phyloP scores from a whole-genome alignment of 2,888 invertebrate species.

The Megastigmus dorsalis region DNA sequence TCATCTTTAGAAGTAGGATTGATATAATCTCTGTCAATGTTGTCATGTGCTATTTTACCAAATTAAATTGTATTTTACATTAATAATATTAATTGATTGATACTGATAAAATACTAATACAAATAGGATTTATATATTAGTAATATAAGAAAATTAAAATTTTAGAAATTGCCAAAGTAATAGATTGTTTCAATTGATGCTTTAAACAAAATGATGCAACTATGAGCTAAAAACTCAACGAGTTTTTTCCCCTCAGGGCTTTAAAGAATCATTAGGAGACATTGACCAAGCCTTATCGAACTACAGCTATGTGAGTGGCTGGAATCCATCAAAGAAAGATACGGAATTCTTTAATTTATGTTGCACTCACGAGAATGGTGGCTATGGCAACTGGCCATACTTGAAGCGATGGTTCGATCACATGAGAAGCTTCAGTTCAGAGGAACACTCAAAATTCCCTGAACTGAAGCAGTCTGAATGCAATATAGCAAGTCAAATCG shows the following conservation, averaged over 20 bases:
- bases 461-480: constrained; percentile 72
- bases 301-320: constrained; percentile 78
- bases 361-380: constrained; percentile 60
- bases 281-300: constrained; percentile 42
- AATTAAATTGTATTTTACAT: too few relatives aligned
- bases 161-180: too few relatives aligned
- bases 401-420: constrained; percentile 80
- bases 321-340: constrained; percentile 77
- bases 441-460: constrained; percentile 76
- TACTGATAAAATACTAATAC: too few relatives aligned
- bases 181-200: too few relatives aligned
- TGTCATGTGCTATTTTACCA: too few relatives aligned
- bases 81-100: too few relatives aligned
- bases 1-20: too few relatives aligned
- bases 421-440: constrained; percentile 78
- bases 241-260: constrained; percentile 41
- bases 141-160: too few relatives aligned
- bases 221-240: constrained; percentile 35
- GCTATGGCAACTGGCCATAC: constrained; percentile 74
- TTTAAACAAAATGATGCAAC: constrained; percentile 5
- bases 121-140: too few relatives aligned
- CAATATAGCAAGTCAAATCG: constrained; percentile 62
- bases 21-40: too few relatives aligned
- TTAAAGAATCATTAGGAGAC: constrained; percentile 49
- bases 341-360: constrained; percentile 72